A percentile compares a stretch with the other conserved stretches of the same genome.
Evolutionary conservation across 2,888 invertebrate genomes (phyloP).

Genomic region (Eretmocerus hayati): DNA sequence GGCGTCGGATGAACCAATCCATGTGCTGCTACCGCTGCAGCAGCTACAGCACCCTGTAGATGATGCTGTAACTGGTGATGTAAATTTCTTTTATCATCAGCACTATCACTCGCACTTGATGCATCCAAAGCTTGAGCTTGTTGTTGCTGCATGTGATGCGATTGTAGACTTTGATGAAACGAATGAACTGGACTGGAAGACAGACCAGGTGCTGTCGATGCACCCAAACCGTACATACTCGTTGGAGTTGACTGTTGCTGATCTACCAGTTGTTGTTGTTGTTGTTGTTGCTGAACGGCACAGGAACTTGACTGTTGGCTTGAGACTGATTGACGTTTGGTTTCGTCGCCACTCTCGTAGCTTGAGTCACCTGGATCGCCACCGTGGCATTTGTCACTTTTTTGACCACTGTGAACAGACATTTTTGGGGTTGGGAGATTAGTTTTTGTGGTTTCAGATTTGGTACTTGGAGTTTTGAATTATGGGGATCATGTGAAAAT

Average conservation of each 20-base stretch:
- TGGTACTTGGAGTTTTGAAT: too few relatives aligned
- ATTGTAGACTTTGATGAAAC: slow-evolving; percentile 36
- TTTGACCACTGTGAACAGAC: slow-evolving; percentile 36
- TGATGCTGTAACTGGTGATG: slow-evolving; percentile 43
- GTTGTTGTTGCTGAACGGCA: slow-evolving; percentile 27
- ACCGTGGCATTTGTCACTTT: slow-evolving; percentile 41
- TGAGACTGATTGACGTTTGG: slow-evolving; percentile 33
- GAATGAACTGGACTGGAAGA: slow-evolving; percentile 39
- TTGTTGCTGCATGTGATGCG: slow-evolving; percentile 19
- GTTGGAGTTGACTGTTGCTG: slow-evolving; percentile 39
- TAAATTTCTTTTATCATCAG: slow-evolving; percentile 43
- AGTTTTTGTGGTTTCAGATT: too few relatives aligned
- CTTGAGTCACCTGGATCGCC: slow-evolving; percentile 40
- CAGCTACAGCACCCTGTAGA: slow-evolving; percentile 31
- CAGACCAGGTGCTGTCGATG: slow-evolving; percentile 34
- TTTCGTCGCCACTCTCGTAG: slow-evolving; percentile 44
- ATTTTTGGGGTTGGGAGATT: neutral
- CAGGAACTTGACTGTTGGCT: slow-evolving; percentile 28
- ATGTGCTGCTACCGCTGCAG: slow-evolving; percentile 28
- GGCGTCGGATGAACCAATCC: slow-evolving; percentile 43
- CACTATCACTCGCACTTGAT: slow-evolving; percentile 36
- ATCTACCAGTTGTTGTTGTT: slow-evolving; percentile 31
- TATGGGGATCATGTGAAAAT: too few relatives aligned
- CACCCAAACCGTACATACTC: slow-evolving; percentile 41
- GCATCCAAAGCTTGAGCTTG: slow-evolving; percentile 30